phyloP scores from a whole-genome alignment of 2,888 invertebrate species.

The Timandra comae region DNA sequence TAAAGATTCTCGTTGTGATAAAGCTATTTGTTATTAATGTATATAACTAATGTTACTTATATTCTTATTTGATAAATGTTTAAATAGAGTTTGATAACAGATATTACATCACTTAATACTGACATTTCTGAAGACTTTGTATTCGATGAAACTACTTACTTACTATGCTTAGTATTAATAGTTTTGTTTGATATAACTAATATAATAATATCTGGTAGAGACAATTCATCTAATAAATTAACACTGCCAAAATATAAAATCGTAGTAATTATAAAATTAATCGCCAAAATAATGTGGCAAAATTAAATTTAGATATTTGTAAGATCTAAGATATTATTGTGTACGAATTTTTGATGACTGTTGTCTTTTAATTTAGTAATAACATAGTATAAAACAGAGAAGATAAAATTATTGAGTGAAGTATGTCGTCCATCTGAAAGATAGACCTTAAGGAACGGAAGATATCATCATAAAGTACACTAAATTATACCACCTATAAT shows the following conservation, averaged over 20 bases:
- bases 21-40: slow-evolving; percentile 58
- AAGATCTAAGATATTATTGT: slow-evolving; percentile 45
- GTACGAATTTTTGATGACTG: slow-evolving; percentile 69
- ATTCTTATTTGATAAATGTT: slow-evolving; percentile 38
- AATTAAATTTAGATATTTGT: slow-evolving; percentile 41
- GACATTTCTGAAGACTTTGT: not conserved
- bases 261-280: slow-evolving; percentile 37
- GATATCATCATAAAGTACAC: slow-evolving; percentile 20
- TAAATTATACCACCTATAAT: slow-evolving; percentile 14
- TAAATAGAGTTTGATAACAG: slow-evolving; percentile 26
- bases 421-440: slow-evolving; percentile 50
- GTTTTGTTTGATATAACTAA: not conserved
- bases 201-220: not conserved
- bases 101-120: not conserved
- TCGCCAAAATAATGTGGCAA: slow-evolving; percentile 44
- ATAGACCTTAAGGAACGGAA: slow-evolving; percentile 28
- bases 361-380: slow-evolving; percentile 48
- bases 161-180: not conserved
- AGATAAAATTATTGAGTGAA: slow-evolving; percentile 26
- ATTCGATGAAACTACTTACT: not conserved
- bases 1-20: slow-evolving; percentile 66
- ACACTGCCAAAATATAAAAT: slow-evolving; percentile 69
- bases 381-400: slow-evolving; percentile 28
- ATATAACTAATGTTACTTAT: slow-evolving; percentile 47
- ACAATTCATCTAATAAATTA: slow-evolving; percentile 47